Base-by-base conservation (phyloP, 2,797 vertebrate genomes). In the Oreortyx pictus region DNA sequence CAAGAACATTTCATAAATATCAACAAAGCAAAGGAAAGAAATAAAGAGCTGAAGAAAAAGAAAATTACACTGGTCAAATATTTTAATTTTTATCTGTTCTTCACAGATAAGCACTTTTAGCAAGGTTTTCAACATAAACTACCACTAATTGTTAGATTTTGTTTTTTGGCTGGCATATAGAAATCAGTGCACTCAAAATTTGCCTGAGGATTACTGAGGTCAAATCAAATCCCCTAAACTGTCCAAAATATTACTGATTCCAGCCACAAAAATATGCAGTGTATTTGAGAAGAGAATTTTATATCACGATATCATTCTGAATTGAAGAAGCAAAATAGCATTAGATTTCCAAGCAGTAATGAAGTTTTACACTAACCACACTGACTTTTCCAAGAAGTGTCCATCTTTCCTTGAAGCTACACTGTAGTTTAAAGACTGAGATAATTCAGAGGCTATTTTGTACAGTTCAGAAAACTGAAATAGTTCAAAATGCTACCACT, bases 381-480 rank as follows among this genome's bases (percentile, higher is more conserved):
- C 2, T 80, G 74, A 60, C 8, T 61, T 9, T 73, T 54, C n/a
- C 47, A 44, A 52, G 7, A 75, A 35, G 17, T 46, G 7, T 1
- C 9, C 11, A 49, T 37, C 15, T 66, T 47, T 39, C 73, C 35
- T 84, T 37, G 50, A 94, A 76, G 25, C 2, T n/a, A 47, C 6
- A 15, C 4, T 6, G 79, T 50, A 29, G 33, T 86, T 89, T 64
- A 93, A 91, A 95, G 41, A 70, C 14, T 78, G 3, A 12, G 16
- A 73, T 85, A 78, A 90, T 88, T 94, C 43, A 95, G 41, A 74
- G 88, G 16, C 13, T 61, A 12, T 52, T 90, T 85, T 25, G 49
- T 74, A 91, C 39, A 10, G 81, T 39, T 43, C 16, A 31, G 74
- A 71, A 67, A 61, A 37, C 88, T 57, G 7, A 18, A 73, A 80